Evolutionary conservation across 2,888 invertebrate genomes (phyloP), one percentile per base, ranked within the genome.

Genomic region (Chydorus sphaericus): DNA sequence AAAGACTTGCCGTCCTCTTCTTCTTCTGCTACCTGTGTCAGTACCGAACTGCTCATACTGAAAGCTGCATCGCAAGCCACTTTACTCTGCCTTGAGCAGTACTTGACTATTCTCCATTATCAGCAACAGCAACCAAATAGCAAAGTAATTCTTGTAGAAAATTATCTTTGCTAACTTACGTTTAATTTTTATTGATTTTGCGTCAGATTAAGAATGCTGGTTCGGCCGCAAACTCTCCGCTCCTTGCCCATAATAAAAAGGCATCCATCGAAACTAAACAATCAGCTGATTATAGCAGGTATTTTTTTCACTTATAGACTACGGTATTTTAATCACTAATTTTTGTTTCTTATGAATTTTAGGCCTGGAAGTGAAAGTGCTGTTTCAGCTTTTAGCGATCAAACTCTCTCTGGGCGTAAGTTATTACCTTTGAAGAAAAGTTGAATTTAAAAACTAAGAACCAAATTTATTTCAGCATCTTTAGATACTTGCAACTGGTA

Each of bases 41-140:
- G 60, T 69, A 83, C 87, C 49, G 90, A 93, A 68, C 72, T 94
- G 57, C 70, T 94, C 58, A 70, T 91, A 57, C 73, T 94, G 54
- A 93, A 93, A 77, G 92, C 93, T 2, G 88, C 89, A 0, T 87
- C 91, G 0, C 83, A 85, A 52, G 87, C 91, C 7, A 89, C 89
- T 48, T 77, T 91, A 65, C 83, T 85, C 63, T 88, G 89, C 65
- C 75, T 94, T 48, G 83, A 87, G 63, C 88, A 91, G 66, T 92
- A 92, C 69, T 76, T 91, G 31, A 82, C 83, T 63, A 83, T 91
- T 62, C 74, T 93, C 55, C 88, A 91, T 63, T 72, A 75, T 50
- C 65, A 65, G 57, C 64, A 64, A 59, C 64, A 65, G 57, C 64
- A 64, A 58, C 52, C 63, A 28, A 59, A 61, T 14, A 59, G 61